Evolutionary conservation across 2,113 vertebrate species (phyloP).

Genomic region (Hypocryptadius cinnamomeus): DNA sequence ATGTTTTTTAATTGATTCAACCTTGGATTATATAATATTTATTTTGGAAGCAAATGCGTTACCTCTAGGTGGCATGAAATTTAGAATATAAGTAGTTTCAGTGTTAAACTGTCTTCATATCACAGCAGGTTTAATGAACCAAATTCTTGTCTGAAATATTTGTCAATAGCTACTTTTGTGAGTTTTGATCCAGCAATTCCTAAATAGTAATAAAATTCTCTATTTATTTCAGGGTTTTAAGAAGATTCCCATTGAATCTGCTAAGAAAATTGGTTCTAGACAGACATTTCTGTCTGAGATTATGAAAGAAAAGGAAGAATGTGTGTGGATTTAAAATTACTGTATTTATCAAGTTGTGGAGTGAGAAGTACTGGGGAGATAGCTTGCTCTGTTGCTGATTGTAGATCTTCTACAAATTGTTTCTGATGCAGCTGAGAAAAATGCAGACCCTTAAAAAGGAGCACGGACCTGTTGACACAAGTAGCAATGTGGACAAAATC

Average conservation of each 20-base stretch:
- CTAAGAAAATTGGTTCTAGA: not conserved
- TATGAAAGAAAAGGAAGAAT: slow-evolving; percentile 38
- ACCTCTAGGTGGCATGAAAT: not conserved
- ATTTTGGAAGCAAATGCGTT: not conserved
- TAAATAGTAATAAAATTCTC: slow-evolving; percentile 2
- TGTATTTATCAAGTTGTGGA: not conserved
- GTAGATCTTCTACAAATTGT: not conserved
- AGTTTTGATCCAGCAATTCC: not conserved
- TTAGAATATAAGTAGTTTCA: not conserved
- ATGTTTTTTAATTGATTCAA: not conserved
- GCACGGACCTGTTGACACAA: slow-evolving; percentile 67
- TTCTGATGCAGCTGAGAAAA: slow-evolving; percentile 79
- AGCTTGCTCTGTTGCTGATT: not conserved
- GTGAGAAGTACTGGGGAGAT: not conserved
- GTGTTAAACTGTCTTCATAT: not conserved
- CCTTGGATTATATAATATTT: not conserved
- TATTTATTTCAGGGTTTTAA: slow-evolving; percentile 53
- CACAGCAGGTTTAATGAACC: not conserved
- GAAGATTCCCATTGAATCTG: not conserved
- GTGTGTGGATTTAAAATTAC: slow-evolving; percentile 56
- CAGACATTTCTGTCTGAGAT: not conserved
- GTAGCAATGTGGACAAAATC: slow-evolving; percentile 75
- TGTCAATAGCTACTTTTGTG: not conserved
- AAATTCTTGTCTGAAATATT: not conserved
- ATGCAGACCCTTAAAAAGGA: slow-evolving; percentile 95